A percentile compares a stretch with the other conserved stretches of the same genome.
Conservation (phyloP, 1,140 invertebrate genomes). For the Hormaphis cornu region DNA sequence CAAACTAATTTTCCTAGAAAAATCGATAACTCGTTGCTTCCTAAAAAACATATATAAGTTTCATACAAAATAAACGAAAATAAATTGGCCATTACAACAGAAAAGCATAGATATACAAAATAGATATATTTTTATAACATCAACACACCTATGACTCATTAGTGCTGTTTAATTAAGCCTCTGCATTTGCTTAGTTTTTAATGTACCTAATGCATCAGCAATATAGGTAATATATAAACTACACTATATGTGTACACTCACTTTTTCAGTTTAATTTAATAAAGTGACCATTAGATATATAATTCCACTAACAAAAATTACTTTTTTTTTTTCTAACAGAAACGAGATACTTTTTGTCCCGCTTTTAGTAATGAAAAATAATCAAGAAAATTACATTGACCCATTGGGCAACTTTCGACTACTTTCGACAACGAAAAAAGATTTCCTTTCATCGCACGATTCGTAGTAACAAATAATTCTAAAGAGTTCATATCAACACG, state of each 20-base stretch:
- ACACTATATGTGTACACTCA: neutral
- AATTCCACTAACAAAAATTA: neutral
- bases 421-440: too few relatives aligned
- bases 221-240: neutral
- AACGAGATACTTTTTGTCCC: neutral
- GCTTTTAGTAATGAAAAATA: too few relatives aligned
- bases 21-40: too few relatives aligned
- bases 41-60: too few relatives aligned
- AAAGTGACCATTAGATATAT: neutral
- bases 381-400: neutral
- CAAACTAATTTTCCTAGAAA: too few relatives aligned
- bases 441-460: too few relatives aligned
- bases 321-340: neutral
- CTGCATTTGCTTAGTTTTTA: neutral
- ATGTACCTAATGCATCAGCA: neutral
- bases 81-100: neutral
- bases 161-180: neutral
- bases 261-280: neutral
- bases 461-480: too few relatives aligned
- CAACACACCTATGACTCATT: neutral
- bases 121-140: neutral
- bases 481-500: too few relatives aligned
- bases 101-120: neutral
- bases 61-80: too few relatives aligned
- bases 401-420: too few relatives aligned